A percentile compares a stretch with the other conserved stretches of the same genome.
phyloP scores from a whole-genome alignment of 2,888 invertebrate genomes.

The Patella depressa region DNA sequence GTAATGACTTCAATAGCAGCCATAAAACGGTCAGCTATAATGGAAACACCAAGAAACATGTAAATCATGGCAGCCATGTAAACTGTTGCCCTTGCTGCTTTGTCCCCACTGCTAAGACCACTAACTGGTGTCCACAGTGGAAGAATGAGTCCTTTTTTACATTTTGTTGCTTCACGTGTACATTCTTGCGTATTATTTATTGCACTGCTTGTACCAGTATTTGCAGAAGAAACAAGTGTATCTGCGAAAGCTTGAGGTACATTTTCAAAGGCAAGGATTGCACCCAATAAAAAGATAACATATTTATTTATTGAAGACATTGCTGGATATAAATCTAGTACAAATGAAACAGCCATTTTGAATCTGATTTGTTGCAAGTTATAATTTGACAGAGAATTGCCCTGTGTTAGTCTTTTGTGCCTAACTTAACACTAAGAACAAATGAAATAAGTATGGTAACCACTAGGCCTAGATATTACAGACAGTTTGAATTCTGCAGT shows the following conservation, averaged over 20 bases:
- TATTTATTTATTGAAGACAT: neutral
- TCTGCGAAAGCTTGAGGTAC: slow-evolving; percentile 25
- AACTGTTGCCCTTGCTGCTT: slow-evolving; percentile 87
- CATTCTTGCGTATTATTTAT: slow-evolving; percentile 34
- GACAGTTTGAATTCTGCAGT: too few relatives aligned
- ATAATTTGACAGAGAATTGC: too few relatives aligned
- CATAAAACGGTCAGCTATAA: slow-evolving; percentile 99
- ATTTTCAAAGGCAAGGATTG: slow-evolving; percentile 32
- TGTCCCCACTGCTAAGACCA: slow-evolving; percentile 76
- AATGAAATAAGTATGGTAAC: too few relatives aligned
- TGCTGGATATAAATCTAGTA: neutral
- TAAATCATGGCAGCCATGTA: slow-evolving; percentile 93
- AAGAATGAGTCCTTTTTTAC: slow-evolving; percentile 87
- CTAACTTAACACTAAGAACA: too few relatives aligned
- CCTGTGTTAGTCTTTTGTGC: too few relatives aligned
- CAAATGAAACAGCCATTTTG: neutral
- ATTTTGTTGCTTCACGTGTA: slow-evolving; percentile 69
- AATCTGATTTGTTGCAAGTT: too few relatives aligned
- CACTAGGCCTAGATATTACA: too few relatives aligned
- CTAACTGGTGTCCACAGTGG: slow-evolving; percentile 90
- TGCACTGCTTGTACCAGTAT: neutral
- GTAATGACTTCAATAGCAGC: slow-evolving; percentile 99
- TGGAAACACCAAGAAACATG: slow-evolving; percentile 98
- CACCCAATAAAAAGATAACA: neutral
- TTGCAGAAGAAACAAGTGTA: slow-evolving; percentile 14